phyloP scores from a whole-genome alignment of 2,888 invertebrate species.

The Ophion costatus region DNA sequence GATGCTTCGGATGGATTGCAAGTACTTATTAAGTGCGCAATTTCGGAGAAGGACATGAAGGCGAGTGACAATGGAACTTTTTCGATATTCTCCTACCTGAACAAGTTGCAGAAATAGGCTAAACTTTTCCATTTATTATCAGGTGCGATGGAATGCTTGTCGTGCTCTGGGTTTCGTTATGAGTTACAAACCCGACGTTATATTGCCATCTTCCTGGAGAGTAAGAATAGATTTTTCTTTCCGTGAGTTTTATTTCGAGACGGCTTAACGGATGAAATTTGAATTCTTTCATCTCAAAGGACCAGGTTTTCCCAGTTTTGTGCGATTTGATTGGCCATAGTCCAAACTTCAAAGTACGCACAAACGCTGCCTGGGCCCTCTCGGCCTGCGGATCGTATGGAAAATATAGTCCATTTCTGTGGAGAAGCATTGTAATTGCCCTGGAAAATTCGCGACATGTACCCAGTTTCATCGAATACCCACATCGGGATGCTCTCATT shows the following conservation, averaged over 20 bases:
- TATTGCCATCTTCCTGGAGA: constrained; percentile 82
- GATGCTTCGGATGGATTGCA: constrained; percentile 87
- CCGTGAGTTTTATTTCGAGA: constrained; percentile 79
- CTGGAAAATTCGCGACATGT: constrained; percentile 91
- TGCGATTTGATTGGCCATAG: constrained; percentile 89
- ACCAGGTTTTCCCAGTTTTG: constrained; percentile 87
- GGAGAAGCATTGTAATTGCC: constrained; percentile 90
- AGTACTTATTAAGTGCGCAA: constrained; percentile 89
- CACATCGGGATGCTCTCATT: constrained; percentile 93
- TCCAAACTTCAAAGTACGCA: constrained; percentile 95
- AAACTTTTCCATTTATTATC: constrained; percentile 53
- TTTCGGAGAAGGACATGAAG: constrained; percentile 91
- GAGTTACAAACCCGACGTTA: constrained; percentile 84
- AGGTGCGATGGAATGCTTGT: constrained; percentile 95
- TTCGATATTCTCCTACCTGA: not conserved
- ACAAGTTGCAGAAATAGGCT: no score
- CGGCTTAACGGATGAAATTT: constrained; percentile 3
- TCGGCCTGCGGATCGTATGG: constrained; percentile 88
- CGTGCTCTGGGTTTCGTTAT: constrained; percentile 93
- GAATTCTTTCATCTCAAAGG: constrained; percentile 81
- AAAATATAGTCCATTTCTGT: constrained; percentile 86
- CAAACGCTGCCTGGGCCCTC: constrained; percentile 92
- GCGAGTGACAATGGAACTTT: constrained; percentile 80
- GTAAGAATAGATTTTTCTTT: constrained; percentile 77
- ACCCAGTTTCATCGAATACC: constrained; percentile 93